Base-by-base conservation (phyloP, 2,888 invertebrate species). In the Zootermopsis nevadensis region DNA sequence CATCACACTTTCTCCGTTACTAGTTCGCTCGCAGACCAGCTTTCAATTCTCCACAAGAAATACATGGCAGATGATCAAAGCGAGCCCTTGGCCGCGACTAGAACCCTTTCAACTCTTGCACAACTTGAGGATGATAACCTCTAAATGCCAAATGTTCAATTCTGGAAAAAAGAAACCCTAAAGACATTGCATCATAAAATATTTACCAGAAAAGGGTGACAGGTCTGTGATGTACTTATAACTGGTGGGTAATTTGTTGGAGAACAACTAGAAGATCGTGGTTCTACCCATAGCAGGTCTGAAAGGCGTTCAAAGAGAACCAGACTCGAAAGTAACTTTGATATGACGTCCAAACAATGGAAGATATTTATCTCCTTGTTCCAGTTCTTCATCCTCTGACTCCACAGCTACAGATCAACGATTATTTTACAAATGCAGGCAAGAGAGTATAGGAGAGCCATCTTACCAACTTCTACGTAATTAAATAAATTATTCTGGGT, bases 1-100 rank as follows among this genome's bases (percentile, higher is more conserved):
- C 48, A 38, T 55, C 74, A 83, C 83, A 83, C 83, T 83, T 83
- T 83, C 83, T 83, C 83, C 81, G n/a, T 60, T 60, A 27, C 60
- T 60, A 60, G 7, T n/a, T 60, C 60, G 60, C 33, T 30, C 31
- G 42, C 35, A 42, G 35, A 30, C 27, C 72, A 83, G 77, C 83
- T 81, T 83, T 81, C 83, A 81, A 81, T 69, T 48, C 48, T 60
- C 66, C 60, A 60, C 27, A 79, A 79, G 60, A 79, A 60, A 79
- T 12, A 69, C 15, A 69, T 33, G 33, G 69, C 24, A 77, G 77
- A 53, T 55, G 31, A 53, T 77, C 55, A 22, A 77, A 77, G 31
- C n/a, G 55, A 27, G 66, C 35, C 79, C 66, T 79, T 79, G 60
- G 53, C 24, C 30, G 33, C 22, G 15, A 38, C 19, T 27, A 79